Percentiles rank a stretch among this genome's conserved stretches.
Conservation (phyloP, 2,797 vertebrate species). For the Fistularia tabacaria region DNA sequence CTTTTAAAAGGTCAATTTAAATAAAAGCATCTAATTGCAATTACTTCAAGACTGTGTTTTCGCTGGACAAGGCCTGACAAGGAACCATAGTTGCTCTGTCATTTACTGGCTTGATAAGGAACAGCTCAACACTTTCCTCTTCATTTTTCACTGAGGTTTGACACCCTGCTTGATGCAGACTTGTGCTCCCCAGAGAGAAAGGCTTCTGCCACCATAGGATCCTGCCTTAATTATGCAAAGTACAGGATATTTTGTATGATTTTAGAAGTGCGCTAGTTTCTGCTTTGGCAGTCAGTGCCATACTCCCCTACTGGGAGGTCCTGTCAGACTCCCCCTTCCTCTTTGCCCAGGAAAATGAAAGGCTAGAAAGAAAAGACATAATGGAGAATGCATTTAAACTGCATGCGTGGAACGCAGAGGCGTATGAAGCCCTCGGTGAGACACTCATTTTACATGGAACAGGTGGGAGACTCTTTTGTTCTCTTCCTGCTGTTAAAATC, state of each 20-base stretch:
- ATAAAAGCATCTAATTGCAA: constrained; percentile 1
- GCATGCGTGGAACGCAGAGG: constrained; percentile 75
- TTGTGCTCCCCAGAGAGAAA: constrained; percentile 64
- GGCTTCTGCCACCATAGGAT: constrained; percentile 74
- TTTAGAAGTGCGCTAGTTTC: constrained; percentile 76
- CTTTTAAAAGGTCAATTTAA: constrained; percentile 8
- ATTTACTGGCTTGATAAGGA: constrained; percentile 48
- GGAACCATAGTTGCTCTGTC: constrained; percentile 32
- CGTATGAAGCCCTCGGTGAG: constrained; percentile 75
- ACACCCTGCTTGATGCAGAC: constrained; percentile 72
- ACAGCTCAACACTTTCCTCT: constrained; percentile 59
- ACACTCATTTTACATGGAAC: constrained; percentile 80
- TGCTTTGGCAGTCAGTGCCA: constrained; percentile 71
- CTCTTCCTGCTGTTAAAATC: constrained; percentile 80
- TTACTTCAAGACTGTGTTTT: constrained; percentile 23
- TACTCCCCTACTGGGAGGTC: constrained; percentile 76
- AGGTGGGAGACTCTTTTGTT: constrained; percentile 82
- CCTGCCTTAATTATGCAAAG: constrained; percentile 80
- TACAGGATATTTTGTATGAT: constrained; percentile 76
- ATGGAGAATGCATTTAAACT: constrained; percentile 79
- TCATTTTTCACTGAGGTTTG: constrained; percentile 68
- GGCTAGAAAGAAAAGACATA: constrained; percentile 77
- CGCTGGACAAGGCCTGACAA: constrained; percentile 39
- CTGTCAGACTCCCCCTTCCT: constrained; percentile 69
- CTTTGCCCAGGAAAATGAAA: constrained; percentile 77